Evolutionary conservation across 2,797 vertebrate species (phyloP).

Genomic region (Epinephelus malabaricus): DNA sequence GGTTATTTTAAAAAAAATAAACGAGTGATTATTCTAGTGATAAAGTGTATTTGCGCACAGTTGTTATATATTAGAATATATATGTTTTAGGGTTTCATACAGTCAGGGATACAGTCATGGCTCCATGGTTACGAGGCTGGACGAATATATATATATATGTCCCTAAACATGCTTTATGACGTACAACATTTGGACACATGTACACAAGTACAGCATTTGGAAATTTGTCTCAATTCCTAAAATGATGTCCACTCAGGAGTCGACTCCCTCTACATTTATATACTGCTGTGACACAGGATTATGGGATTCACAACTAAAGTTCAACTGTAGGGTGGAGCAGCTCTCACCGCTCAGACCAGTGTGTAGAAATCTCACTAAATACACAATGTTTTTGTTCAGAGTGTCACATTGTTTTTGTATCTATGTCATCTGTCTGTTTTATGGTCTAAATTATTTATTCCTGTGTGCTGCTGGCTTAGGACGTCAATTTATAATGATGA

Average conservation of each 20-base stretch:
- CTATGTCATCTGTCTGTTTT: constrained; percentile 4
- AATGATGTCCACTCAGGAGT: constrained; percentile 9
- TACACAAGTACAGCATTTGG: no score
- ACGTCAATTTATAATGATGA: constrained; percentile 30
- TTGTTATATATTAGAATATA: no score
- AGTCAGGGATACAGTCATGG: no score
- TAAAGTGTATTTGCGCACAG: no score
- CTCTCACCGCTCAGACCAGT: neutral
- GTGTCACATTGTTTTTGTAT: constrained; percentile 20
- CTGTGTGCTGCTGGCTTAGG: constrained; percentile 15
- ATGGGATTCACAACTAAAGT: neutral
- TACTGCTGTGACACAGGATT: neutral
- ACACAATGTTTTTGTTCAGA: neutral
- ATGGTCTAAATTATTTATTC: constrained; percentile 12
- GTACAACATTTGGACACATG: no score
- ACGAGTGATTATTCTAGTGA: no score
- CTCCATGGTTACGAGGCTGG: no score
- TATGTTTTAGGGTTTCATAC: no score
- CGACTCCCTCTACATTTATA: neutral
- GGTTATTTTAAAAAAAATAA: no score
- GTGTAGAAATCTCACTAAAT: neutral
- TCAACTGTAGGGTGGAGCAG: constrained; percentile 11
- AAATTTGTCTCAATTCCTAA: no score
- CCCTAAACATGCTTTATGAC: no score
- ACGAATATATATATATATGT: no score